Conservation (phyloP, 2,113 vertebrate genomes). For the Amphilophus citrinellus region DNA sequence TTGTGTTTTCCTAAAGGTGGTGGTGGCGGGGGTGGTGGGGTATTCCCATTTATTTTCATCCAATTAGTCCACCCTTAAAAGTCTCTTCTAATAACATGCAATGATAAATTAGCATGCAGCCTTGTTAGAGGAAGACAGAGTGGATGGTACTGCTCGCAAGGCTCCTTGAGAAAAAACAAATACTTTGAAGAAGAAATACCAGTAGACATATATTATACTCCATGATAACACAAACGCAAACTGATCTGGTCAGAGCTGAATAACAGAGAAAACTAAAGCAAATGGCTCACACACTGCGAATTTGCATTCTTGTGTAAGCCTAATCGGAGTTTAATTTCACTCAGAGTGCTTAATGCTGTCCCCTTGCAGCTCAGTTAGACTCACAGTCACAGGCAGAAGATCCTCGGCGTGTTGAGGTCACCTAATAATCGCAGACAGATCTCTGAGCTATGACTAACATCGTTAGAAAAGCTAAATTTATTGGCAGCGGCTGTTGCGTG, state of each 20-base stretch:
- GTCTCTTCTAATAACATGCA: conserved; percentile 12
- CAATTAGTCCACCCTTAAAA: conserved; percentile 37
- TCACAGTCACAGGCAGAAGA: conserved; percentile 22
- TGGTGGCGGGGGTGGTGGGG: background rate
- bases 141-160: conserved; percentile 1
- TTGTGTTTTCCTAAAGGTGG: conserved; percentile 25
- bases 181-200: background rate
- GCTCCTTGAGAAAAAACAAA: background rate
- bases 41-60: conserved; percentile 25
- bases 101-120: conserved; percentile 30
- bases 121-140: conserved; percentile 37
- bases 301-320: background rate
- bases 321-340: background rate
- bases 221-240: background rate
- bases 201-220: background rate
- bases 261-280: background rate
- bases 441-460: conserved; percentile 21
- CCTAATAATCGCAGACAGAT: conserved; percentile 30
- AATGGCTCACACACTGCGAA: background rate
- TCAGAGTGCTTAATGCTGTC: background rate
- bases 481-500: conserved; percentile 2
- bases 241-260: background rate
- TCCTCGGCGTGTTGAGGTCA: background rate
- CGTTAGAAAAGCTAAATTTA: conserved; percentile 10
- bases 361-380: background rate